phyloP scores from a whole-genome alignment of 1,140 invertebrate genomes.

The Zeugodacus cucurbitae region DNA sequence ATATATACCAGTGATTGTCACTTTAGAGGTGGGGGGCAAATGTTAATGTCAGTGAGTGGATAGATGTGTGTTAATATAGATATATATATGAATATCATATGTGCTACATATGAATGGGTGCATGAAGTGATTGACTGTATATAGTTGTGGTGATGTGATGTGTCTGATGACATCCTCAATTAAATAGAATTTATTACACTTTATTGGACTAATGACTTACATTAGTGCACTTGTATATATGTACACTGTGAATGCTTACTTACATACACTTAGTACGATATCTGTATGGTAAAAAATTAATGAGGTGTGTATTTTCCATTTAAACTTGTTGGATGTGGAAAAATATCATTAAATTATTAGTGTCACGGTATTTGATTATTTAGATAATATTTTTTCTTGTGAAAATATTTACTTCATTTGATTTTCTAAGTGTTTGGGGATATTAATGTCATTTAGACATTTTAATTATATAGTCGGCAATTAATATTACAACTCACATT shows the following conservation, averaged over 20 bases:
- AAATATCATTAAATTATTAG: background rate
- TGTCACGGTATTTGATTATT: background rate
- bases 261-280: background rate
- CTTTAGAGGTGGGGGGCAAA: background rate
- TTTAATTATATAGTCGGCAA: too few relatives aligned
- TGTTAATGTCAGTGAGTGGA: background rate
- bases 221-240: background rate
- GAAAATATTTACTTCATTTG: too few relatives aligned
- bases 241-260: background rate
- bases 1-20: background rate
- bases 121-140: background rate
- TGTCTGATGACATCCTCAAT: conserved; percentile 36
- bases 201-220: conserved; percentile 6
- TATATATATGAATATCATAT: background rate
- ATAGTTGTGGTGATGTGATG: background rate
- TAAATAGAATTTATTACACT: conserved; percentile 23
- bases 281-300: too few relatives aligned
- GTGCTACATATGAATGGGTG: background rate
- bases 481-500: too few relatives aligned
- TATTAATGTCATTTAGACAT: too few relatives aligned
- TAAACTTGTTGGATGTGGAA: background rate
- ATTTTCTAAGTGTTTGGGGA: too few relatives aligned
- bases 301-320: too few relatives aligned
- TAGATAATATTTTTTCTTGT: background rate
- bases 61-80: background rate